Base-by-base conservation (phyloP, 2,888 invertebrate genomes). In the Eupithecia vulgata region DNA sequence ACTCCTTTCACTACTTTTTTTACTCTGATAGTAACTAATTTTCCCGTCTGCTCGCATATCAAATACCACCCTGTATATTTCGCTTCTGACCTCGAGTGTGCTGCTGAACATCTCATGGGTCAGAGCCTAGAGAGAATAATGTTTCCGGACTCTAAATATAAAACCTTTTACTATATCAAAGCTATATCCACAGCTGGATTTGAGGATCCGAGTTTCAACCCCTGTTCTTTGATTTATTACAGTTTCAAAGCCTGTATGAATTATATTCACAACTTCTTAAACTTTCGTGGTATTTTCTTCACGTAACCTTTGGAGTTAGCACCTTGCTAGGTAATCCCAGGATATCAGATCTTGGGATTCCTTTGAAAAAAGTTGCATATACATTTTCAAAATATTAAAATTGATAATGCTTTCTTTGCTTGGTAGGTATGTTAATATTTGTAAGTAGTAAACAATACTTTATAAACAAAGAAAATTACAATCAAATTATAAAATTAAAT, bases 141-240 rank as follows among this genome's bases (percentile, higher is more conserved):
- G 62, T 62, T 61, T 61, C 61, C 61, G 61, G 61, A 34, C 34
- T 34, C 6, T 62, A n/a, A 62, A 62, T 62, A 35, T 37, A 62
- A 62, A 62, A 62, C 37, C 62, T 62, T 62, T 25, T 37, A 34
- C 34, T n/a, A 12, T n/a, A 12, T 62, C 35, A n/a, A 35, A 10
- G 59, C 35, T 62, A 35, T 62, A 62, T 62, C 62, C 62, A 21
- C 1, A 25, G 52, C 62, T 34, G 67, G 52, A 37, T 35, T 21
- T 37, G 6, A 52, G 17, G 67, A 57, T 67, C 52, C 57, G 52
- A 21, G 52, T 67, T 52, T 35, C 25, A 67, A 21, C 13, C 67
- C 37, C 67, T 35, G 17, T 67, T 67, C 57, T 57, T 57, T n/a
- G 67, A 67, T 67, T 57, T 57, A 61, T 34, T 42, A 30, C 67